Evolutionary conservation across 2,113 vertebrate genomes (phyloP).

Genomic region (Nothoprocta pentlandii): DNA sequence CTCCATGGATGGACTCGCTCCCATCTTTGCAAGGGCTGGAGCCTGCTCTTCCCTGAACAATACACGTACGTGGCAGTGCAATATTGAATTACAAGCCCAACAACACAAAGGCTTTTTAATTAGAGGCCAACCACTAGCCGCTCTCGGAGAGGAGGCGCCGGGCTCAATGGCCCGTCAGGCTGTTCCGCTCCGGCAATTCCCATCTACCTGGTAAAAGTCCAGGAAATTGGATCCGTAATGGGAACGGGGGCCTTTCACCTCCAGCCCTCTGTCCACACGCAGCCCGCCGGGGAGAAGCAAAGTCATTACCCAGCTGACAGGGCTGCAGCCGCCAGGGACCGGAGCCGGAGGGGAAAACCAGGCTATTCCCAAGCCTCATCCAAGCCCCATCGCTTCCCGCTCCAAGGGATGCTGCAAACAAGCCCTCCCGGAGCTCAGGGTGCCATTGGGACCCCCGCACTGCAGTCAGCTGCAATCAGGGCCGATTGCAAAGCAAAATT

Average conservation of each 20-base stretch:
- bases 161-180: slow-evolving; percentile 76
- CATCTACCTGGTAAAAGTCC: slow-evolving; percentile 76
- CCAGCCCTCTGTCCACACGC: slow-evolving; percentile 70
- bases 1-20: fast-evolving
- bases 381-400: fast-evolving
- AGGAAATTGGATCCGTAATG: slow-evolving; percentile 85
- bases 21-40: background rate
- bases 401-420: background rate
- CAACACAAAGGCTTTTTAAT: slow-evolving; percentile 72
- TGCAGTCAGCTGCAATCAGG: background rate
- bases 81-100: slow-evolving; percentile 71
- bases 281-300: slow-evolving; percentile 49
- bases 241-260: slow-evolving; percentile 83
- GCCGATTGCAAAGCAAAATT: too few relatives aligned
- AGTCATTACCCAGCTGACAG: slow-evolving; percentile 40
- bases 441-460: fast-evolving
- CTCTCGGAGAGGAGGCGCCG: slow-evolving; percentile 72
- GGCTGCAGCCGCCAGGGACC: fast-evolving
- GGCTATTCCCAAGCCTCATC: background rate
- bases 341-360: fast-evolving
- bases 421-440: fast-evolving
- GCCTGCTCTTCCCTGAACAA: slow-evolving; percentile 6
- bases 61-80: background rate
- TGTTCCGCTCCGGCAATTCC: slow-evolving; percentile 81
- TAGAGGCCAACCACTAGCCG: slow-evolving; percentile 51